These are phyloP conservation scores for Sylvia atricapilla DNA, from an alignment of 2,113 vertebrate species.

Conservation along the genomic window DNA sequence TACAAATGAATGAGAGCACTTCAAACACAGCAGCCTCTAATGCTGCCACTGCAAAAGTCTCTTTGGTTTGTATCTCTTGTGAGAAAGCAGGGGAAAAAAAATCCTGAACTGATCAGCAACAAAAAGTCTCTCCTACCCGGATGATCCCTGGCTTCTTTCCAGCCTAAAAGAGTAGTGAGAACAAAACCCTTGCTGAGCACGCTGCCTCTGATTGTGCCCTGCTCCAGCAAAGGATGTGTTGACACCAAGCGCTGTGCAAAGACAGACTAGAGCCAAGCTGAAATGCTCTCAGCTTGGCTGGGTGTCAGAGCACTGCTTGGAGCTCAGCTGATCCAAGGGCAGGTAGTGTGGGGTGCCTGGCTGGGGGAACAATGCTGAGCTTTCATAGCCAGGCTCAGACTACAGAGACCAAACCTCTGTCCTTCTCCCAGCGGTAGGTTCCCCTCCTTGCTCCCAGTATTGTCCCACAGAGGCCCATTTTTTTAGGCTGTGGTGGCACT, in stretches of 20 bases:
- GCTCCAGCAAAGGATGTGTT: not conserved
- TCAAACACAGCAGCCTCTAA: not conserved
- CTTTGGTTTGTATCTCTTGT: not conserved
- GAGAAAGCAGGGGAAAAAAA: not conserved
- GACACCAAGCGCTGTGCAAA: not conserved
- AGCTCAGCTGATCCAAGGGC: not conserved
- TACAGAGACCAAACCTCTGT: not conserved
- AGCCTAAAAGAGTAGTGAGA: not conserved
- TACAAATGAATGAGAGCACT: not conserved
- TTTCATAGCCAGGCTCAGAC: not conserved
- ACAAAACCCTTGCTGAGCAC: not conserved
- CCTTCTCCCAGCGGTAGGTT: not conserved
- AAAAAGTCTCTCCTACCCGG: not conserved
- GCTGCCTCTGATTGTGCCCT: not conserved
- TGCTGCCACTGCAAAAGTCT: not conserved
- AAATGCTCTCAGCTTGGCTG: not conserved
- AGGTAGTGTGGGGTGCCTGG: not conserved
- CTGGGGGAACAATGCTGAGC: not conserved
- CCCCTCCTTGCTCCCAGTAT: not conserved
- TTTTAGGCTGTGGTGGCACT: not conserved
- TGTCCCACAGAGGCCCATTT: fast-evolving
- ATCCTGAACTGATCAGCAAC: not conserved
- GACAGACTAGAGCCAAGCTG: not conserved
- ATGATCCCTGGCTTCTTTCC: not conserved
- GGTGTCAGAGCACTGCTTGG: not conserved